These are phyloP conservation scores for Cryptotermes secundus DNA, from an alignment of 1,140 invertebrate species.

Conservation along the genomic window DNA sequence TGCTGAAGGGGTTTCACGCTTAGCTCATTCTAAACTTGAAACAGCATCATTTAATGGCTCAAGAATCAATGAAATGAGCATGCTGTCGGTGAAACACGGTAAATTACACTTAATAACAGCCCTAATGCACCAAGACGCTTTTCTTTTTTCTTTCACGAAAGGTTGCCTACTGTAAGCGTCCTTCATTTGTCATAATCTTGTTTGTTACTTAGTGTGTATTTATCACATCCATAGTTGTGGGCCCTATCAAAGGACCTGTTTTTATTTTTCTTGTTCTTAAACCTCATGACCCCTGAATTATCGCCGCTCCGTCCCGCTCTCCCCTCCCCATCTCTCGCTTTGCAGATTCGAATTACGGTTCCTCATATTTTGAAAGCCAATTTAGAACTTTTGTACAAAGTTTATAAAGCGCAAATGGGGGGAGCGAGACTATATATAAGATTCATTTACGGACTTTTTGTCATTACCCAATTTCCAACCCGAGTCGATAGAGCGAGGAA, in stretches of 20 bases:
- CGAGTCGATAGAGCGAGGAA: constrained; percentile 16
- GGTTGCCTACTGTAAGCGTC: not conserved
- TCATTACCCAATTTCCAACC: constrained; percentile 16
- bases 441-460: constrained; percentile 20
- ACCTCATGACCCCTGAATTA: constrained; percentile 15
- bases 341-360: constrained; percentile 4
- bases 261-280: constrained; percentile 13
- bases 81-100: not conserved
- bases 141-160: not conserved
- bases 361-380: constrained; percentile 19
- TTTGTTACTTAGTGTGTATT: not conserved
- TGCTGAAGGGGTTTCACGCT: no score
- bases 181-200: constrained; percentile 19
- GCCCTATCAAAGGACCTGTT: not conserved
- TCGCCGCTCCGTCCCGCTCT: not conserved
- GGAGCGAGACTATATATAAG: constrained; percentile 8
- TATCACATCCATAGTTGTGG: not conserved
- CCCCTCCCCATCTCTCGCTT: not conserved
- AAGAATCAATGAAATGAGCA: no score
- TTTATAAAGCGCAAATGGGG: not conserved
- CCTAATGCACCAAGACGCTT: not conserved
- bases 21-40: no score
- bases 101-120: constrained; percentile 16
- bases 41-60: no score
- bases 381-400: constrained; percentile 17